A percentile compares a stretch with the other conserved stretches of the same genome.
phyloP scores from a whole-genome alignment of 1,140 invertebrate genomes.

The Ephestia elutella region DNA sequence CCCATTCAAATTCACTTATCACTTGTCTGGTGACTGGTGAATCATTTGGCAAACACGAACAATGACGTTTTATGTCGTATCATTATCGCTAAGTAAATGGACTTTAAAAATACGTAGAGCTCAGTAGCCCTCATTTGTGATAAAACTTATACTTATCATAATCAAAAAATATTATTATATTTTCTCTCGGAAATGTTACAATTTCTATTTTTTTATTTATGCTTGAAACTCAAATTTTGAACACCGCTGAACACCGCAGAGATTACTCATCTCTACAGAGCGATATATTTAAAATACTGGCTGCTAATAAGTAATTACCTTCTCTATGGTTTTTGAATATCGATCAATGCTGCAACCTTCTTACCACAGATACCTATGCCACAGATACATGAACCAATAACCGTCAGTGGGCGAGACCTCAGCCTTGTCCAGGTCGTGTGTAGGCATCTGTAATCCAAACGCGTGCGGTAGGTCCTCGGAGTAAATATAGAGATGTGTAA shows the following conservation, averaged over 20 bases:
- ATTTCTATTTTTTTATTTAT: no score
- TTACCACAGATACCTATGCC: not conserved
- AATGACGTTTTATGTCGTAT: slow-evolving; percentile 6
- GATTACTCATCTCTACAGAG: not conserved
- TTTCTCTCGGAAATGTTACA: no score
- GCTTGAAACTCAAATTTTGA: no score
- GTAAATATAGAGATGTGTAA: slow-evolving; percentile 18
- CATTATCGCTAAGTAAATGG: slow-evolving; percentile 24
- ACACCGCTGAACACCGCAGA: no score
- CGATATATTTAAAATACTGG: not conserved
- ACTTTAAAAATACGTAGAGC: not conserved
- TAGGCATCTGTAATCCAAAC: not conserved
- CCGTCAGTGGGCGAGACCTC: no score
- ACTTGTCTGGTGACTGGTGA: not conserved
- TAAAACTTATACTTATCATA: no score
- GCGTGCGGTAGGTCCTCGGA: slow-evolving; percentile 37
- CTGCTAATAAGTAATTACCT: not conserved
- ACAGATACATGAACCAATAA: not conserved
- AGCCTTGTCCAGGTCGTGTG: not conserved
- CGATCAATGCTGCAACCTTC: no score
- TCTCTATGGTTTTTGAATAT: not conserved
- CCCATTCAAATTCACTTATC: slow-evolving; percentile 8
- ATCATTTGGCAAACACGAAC: slow-evolving; percentile 12
- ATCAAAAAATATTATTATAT: no score
- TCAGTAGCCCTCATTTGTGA: no score